Base-by-base conservation (phyloP, 2,113 vertebrate species). In the Pachycephala philippinensis region DNA sequence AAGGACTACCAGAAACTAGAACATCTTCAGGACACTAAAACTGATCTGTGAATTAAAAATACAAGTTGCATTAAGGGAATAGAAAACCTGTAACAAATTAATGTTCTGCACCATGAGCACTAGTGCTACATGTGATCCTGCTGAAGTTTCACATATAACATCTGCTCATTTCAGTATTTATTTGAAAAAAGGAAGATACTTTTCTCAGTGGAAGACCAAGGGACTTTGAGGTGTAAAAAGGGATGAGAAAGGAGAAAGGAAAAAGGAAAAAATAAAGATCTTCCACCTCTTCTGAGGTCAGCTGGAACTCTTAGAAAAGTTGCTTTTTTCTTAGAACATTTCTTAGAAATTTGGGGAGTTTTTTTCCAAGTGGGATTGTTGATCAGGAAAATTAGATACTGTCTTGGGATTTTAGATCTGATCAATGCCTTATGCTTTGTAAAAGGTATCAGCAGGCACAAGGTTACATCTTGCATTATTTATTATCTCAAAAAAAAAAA, bases 181-280 rank as follows among this genome's bases (percentile, higher is more conserved):
- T 39, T 82, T 68, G 13, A 64, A 35, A 68, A 45, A 72, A 31
- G 2, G 19, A 71, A 59, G 20, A 81, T 15, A 18, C 2, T 60
- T 82, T 83, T 74, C 66, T 70, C 6, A 13, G 9, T 59, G 24
- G 26, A 71, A 87, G 53, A 87, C 27, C 23, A 56, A 63, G 19
- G 1, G 3, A 9, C 3, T 45, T 93, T 1, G 1, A 5, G 2
- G 3, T 13, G 2, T 45, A 57, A 52, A 85, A 87, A 54, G 2
- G 9, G 2, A 70, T 37, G 9, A 80, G 18, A 64, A 70, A 79
- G 7, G n/a, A 72, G 44, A 53, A 57, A 50, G 12, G 10, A 22
- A 78, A 64, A 68, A 65, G 10, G 20, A 78, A 64, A 68, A 65
- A 39, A 39, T 3, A 19, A 57, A 72, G 4, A 6, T 68, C 18